phyloP scores from a whole-genome alignment of 2,113 vertebrate species.

The Turnix velox region DNA sequence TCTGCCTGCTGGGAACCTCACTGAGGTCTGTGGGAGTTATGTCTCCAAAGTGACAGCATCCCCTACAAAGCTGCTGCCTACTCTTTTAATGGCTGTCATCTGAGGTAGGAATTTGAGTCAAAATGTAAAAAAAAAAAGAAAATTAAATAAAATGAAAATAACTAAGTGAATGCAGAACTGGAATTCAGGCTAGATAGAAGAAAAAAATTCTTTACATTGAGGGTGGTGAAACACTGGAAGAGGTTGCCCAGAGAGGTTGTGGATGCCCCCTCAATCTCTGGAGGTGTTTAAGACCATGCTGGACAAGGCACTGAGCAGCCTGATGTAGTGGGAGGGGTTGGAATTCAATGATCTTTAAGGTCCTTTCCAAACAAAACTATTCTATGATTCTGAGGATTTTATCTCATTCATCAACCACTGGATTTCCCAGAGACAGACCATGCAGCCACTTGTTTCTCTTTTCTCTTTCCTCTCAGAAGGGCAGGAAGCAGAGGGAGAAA shows the following conservation, averaged over 20 bases:
- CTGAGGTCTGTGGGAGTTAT: background rate
- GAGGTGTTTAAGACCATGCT: too few species aligned
- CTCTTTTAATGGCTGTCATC: background rate
- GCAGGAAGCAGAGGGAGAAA: background rate
- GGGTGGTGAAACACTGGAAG: too few species aligned
- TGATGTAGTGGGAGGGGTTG: too few species aligned
- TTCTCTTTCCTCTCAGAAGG: background rate
- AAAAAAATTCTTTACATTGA: too few species aligned
- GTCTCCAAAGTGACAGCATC: slow-evolving; percentile 10
- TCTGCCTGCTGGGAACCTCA: slow-evolving; percentile 5
- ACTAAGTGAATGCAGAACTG: background rate
- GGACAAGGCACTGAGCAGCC: too few species aligned
- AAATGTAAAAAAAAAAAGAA: background rate
- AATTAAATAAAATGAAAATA: background rate
- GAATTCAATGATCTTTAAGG: too few species aligned
- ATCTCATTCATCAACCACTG: background rate
- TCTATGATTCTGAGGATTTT: background rate
- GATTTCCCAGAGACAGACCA: background rate
- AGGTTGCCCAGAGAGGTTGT: too few species aligned
- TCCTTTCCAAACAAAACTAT: too few species aligned
- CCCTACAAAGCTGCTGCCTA: background rate
- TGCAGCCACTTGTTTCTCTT: background rate
- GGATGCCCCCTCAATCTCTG: too few species aligned
- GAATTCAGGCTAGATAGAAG: too few species aligned
- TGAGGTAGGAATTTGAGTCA: background rate